phyloP scores from a whole-genome alignment of 2,113 vertebrate genomes.

The Rissa tridactyla region DNA sequence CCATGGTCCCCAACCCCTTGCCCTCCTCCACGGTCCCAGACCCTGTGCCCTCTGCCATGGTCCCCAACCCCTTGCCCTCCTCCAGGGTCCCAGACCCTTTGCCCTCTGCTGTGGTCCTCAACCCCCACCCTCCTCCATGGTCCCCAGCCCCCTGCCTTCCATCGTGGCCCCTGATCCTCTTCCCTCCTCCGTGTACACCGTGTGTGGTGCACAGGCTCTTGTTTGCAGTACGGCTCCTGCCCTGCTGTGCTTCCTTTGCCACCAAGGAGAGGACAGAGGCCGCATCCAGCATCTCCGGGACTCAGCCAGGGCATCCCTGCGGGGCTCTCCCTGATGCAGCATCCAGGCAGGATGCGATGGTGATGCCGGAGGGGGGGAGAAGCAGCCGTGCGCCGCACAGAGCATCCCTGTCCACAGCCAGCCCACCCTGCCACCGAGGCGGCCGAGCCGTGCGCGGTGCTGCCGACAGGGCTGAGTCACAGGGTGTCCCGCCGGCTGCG shows the following conservation, averaged over 20 bases:
- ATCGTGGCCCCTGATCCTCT: too few species aligned
- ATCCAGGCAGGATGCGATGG: accelerated
- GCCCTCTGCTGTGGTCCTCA: too few species aligned
- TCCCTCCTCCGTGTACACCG: background rate
- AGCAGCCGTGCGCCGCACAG: accelerated
- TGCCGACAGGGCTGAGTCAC: background rate
- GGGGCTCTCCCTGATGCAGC: background rate
- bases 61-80: too few species aligned
- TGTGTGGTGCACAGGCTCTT: background rate
- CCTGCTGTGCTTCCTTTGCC: background rate
- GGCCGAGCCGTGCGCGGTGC: background rate
- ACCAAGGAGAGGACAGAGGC: background rate
- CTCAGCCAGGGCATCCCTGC: background rate
- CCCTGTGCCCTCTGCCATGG: too few species aligned
- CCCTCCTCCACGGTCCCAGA: too few species aligned
- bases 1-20: too few species aligned
- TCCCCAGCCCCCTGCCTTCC: background rate
- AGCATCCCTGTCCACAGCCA: background rate
- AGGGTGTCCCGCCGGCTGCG: background rate
- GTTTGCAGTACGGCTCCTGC: background rate
- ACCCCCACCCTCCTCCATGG: background rate
- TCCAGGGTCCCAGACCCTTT: too few species aligned
- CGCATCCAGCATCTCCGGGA: background rate
- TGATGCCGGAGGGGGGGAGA: background rate
- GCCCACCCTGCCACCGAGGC: background rate